Base-by-base conservation (phyloP, 2,888 invertebrate genomes). In the Scaptomyza polygonia region DNA sequence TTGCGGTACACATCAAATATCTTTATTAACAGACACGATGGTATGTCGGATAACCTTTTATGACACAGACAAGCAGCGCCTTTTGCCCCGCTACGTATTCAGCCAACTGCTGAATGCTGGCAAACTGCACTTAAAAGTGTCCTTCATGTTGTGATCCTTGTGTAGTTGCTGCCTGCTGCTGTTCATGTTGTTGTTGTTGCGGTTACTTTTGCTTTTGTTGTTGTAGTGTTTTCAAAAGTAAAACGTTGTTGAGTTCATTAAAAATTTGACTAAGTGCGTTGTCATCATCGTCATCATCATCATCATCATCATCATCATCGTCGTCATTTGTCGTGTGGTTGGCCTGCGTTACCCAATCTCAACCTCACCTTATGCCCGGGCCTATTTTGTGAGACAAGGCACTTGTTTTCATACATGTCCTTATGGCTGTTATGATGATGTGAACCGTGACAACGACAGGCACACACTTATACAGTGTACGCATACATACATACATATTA, bases 191-290 rank as follows among this genome's bases (percentile, higher is more conserved):
- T 14, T 34, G 14, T 30, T 49, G 25, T 42, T 56, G 18, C 5
- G 5, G 14, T 36, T 14, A 36, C 36, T 36, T 36, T 30, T 45
- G 29, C 43, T 55, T 32, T 30, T 49, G 25, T 42, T 56, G 18
- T 27, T 34, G 52, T 59, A 29, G 58, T 47, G 32, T 14, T 48
- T 68, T 66, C 74, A 67, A 83, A 71, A 83, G 80, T 83, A 86
- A 85, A 83, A 83, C 76, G 75, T 44, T 78, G 83, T 82, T 78
- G 86, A 83, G 86, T 82, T 85, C 86, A 86, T 83, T 86, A 82
- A 73, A 81, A 73, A 83, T 85, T 81, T 77, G 70, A 83, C 77
- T 85, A 79, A 83, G 86, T 82, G 76, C 78, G 83, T 82, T 79
- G 76, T 78, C 83, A 76, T 77, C 72, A 65, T 58, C 67, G 48